A percentile compares a stretch with the other conserved stretches of the same genome.
Conservation (phyloP, 2,113 vertebrate genomes). For the Zosterops borbonicus region DNA sequence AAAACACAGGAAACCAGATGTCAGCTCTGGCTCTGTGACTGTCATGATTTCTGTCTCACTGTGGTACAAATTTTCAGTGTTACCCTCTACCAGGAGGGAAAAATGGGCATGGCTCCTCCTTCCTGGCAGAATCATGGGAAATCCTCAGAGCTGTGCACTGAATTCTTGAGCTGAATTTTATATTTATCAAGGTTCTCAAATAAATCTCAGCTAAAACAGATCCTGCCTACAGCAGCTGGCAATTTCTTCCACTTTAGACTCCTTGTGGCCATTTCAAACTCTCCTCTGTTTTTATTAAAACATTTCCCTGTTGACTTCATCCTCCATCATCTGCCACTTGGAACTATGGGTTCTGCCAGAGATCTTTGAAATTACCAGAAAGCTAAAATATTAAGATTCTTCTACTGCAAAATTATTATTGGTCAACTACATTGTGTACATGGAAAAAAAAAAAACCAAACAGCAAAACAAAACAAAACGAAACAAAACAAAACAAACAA, state of each 20-base stretch:
- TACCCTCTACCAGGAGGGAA: not conserved
- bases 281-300: not conserved
- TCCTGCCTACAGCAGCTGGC: not conserved
- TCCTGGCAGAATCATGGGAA: not conserved
- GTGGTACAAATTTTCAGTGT: not conserved
- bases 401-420: not conserved
- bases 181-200: not conserved
- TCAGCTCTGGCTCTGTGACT: not conserved
- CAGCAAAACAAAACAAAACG: too few species aligned
- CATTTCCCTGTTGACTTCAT: not conserved
- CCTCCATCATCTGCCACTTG: not conserved
- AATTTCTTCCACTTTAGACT: not conserved
- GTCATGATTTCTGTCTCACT: fast-evolving
- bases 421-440: not conserved
- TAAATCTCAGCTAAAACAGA: not conserved
- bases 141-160: not conserved
- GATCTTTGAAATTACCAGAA: not conserved
- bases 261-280: not conserved
- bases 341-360: not conserved
- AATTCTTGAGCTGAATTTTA: not conserved
- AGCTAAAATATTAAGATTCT: not conserved
- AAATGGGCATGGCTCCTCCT: fast-evolving
- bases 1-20: not conserved
- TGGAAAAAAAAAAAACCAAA: too few species aligned
- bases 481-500: too few species aligned